phyloP scores from a whole-genome alignment of 2,113 vertebrate genomes.

The Grammomys surdaster region DNA sequence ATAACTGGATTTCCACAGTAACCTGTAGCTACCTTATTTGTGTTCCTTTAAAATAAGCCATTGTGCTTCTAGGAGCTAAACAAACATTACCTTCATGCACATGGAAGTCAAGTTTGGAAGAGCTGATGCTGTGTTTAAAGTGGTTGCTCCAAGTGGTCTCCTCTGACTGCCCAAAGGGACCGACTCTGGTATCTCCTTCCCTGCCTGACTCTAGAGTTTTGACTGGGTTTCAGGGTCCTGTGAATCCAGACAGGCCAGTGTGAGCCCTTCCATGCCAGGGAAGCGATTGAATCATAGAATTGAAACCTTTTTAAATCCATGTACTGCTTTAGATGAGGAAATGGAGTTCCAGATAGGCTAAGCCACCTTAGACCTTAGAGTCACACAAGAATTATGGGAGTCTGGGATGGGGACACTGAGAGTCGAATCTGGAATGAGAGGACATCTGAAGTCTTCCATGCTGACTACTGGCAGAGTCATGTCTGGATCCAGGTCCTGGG shows the following conservation, averaged over 20 bases:
- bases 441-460: background rate
- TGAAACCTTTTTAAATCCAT: background rate
- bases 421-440: background rate
- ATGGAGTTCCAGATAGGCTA: background rate
- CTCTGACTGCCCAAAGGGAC: background rate
- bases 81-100: background rate
- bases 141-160: background rate
- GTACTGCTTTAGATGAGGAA: background rate
- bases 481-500: conserved; percentile 58
- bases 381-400: background rate
- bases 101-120: background rate
- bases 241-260: background rate
- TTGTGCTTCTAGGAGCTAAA: background rate
- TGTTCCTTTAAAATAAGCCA: conserved; percentile 21
- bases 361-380: background rate
- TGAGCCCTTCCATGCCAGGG: background rate
- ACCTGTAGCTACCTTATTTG: background rate
- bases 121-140: background rate
- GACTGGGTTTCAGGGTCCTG: background rate
- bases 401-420: background rate
- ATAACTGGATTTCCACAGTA: fast-evolving
- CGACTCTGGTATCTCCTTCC: background rate
- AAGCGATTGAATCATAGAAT: background rate
- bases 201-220: background rate
- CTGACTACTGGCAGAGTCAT: conserved; percentile 65